Evolutionary conservation across 23 tunicate genomes (phyloP).

Genomic region (Diplosoma virens): DNA sequence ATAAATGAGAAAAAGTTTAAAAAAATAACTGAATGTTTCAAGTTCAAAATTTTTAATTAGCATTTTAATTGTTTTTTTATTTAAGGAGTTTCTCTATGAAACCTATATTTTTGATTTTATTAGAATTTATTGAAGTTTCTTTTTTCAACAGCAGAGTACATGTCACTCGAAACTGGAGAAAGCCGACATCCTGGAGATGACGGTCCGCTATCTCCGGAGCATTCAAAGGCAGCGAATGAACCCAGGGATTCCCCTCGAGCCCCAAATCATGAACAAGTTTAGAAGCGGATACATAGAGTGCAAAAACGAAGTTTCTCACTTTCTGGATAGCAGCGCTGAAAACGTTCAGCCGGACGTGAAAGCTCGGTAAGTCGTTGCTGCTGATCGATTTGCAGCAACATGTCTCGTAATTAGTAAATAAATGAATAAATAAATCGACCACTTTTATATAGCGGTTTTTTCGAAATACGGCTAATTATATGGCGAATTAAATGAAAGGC

Average conservation of each 20-base stretch:
- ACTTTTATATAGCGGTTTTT: too few relatives aligned
- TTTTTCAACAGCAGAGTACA: conserved; percentile 64
- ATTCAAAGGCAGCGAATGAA: conserved; percentile 74
- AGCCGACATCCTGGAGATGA: conserved; percentile 99
- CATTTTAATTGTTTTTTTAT: too few relatives aligned
- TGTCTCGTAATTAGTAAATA: too few relatives aligned
- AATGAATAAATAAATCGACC: neutral
- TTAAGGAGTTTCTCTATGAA: too few relatives aligned
- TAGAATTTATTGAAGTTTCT: neutral
- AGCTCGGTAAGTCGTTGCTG: conserved; percentile 36
- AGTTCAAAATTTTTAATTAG: too few relatives aligned
- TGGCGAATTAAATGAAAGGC: too few relatives aligned
- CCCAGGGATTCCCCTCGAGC: conserved; percentile 66
- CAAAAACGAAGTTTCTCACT: conserved; percentile 70
- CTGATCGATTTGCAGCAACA: neutral
- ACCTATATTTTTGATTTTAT: neutral
- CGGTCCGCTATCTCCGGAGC: conserved; percentile 88
- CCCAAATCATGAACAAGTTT: conserved; percentile 48
- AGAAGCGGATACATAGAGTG: conserved; percentile 65
- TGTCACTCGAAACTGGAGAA: conserved; percentile 98
- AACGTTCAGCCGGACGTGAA: conserved; percentile 71
- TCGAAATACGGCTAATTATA: too few relatives aligned
- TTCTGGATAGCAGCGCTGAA: conserved; percentile 42
- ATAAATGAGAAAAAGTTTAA: too few relatives aligned
- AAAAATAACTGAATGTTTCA: too few relatives aligned